phyloP scores from a whole-genome alignment of 2,888 invertebrate species.

The Dryadula phaetusa region DNA sequence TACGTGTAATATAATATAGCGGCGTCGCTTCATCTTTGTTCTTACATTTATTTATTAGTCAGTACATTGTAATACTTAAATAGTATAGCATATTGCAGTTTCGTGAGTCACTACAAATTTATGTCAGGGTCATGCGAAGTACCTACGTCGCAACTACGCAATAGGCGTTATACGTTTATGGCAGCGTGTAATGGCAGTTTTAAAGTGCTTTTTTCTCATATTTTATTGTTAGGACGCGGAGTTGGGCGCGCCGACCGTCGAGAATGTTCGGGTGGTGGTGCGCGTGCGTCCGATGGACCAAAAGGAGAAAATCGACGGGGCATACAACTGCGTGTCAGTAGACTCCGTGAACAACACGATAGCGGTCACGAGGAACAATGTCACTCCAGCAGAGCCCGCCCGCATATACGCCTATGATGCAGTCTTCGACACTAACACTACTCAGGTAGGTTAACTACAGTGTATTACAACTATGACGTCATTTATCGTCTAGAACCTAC shows the following conservation, averaged over 20 bases:
- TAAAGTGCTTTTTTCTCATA: constrained; percentile 34
- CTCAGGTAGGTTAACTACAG: constrained; percentile 85
- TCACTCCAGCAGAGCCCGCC: constrained; percentile 89
- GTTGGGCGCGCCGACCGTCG: constrained; percentile 86
- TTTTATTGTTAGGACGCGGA: constrained; percentile 74
- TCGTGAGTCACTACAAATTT: constrained; percentile 54
- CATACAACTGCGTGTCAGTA: constrained; percentile 90
- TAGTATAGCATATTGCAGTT: constrained; percentile 20
- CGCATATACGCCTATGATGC: constrained; percentile 97
- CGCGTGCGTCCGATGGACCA: constrained; percentile 96
- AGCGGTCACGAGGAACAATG: constrained; percentile 90
- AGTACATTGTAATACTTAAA: not conserved
- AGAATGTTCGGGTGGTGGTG: constrained; percentile 98
- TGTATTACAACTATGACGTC: constrained; percentile 25
- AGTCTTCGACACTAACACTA: constrained; percentile 94
- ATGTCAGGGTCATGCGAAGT: constrained; percentile 62
- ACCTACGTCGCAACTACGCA: constrained; percentile 55
- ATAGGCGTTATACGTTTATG: constrained; percentile 45
- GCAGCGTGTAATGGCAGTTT: constrained; percentile 39
- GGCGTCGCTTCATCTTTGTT: not conserved
- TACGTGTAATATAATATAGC: constrained; percentile 36
- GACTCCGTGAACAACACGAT: constrained; percentile 91
- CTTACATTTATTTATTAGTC: not conserved
- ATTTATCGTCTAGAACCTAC: constrained; percentile 19
- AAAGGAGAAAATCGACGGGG: constrained; percentile 90